Conservation (phyloP, 2,113 vertebrate genomes). For the Marmota flaviventris region DNA sequence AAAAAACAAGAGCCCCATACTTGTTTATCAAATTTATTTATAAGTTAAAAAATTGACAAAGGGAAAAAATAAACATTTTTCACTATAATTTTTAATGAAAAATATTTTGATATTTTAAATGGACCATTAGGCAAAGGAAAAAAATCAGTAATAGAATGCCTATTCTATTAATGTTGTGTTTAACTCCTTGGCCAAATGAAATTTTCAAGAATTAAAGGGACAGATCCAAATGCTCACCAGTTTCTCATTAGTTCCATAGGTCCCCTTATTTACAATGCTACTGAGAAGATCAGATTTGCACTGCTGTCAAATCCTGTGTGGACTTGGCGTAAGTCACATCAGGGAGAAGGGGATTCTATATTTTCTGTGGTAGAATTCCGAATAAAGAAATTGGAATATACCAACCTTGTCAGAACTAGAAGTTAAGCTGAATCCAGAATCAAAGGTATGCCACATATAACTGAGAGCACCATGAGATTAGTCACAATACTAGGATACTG, state of each 20-base stretch:
- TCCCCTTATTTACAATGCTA: background rate
- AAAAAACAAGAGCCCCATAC: background rate
- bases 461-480: background rate
- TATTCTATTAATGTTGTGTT: background rate
- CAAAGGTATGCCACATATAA: background rate
- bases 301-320: background rate
- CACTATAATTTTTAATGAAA: background rate
- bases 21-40: background rate
- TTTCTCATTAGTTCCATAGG: background rate
- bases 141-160: background rate
- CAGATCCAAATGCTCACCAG: background rate
- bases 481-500: background rate
- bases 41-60: background rate
- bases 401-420: background rate
- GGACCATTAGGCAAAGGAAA: background rate
- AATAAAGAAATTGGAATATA: background rate
- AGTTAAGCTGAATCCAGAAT: background rate
- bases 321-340: background rate
- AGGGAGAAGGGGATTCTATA: rapidly evolving
- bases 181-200: background rate
- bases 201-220: slow-evolving; percentile 14
- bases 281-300: background rate
- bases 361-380: background rate
- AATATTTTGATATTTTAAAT: background rate
- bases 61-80: background rate